Conservation (phyloP, 2,888 invertebrate species). For the Sphaerophoria taeniata region DNA sequence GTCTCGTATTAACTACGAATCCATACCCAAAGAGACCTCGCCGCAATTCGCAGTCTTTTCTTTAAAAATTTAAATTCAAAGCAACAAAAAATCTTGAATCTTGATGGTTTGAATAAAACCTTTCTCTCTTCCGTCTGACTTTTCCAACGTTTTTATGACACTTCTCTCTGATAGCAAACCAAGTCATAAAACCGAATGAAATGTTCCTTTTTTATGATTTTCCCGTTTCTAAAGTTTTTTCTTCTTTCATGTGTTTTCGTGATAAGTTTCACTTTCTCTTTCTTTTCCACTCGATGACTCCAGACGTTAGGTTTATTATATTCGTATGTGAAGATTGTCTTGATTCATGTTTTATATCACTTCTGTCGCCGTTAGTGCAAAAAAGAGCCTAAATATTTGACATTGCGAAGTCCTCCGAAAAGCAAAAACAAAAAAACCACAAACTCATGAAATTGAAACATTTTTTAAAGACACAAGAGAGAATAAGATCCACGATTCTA, state of each 20-base stretch:
- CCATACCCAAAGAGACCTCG: too few species aligned
- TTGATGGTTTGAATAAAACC: too few species aligned
- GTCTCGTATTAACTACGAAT: too few species aligned
- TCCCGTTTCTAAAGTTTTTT: constrained; percentile 34
- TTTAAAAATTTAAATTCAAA: too few species aligned
- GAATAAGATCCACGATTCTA: constrained; percentile 42
- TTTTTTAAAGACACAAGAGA: constrained; percentile 61
- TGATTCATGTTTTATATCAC: constrained; percentile 57
- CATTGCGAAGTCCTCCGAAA: too few species aligned
- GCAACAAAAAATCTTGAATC: too few species aligned
- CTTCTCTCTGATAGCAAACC: constrained; percentile 51
- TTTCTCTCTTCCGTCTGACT: too few species aligned
- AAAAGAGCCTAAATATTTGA: too few species aligned
- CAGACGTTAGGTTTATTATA: neutral
- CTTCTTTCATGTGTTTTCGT: constrained; percentile 43
- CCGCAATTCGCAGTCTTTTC: too few species aligned
- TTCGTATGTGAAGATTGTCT: constrained; percentile 29
- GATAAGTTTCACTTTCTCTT: constrained; percentile 53
- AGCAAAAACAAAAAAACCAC: too few species aligned
- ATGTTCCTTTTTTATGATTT: constrained; percentile 48
- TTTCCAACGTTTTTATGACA: constrained; percentile 53
- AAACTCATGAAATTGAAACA: neutral
- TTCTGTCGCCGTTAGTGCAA: constrained; percentile 16
- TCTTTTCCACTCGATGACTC: neutral
- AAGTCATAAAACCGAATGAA: constrained; percentile 67